Base-by-base conservation (phyloP, 53 echinoderm and acorn worm genomes). In the Stichopus horrens region DNA sequence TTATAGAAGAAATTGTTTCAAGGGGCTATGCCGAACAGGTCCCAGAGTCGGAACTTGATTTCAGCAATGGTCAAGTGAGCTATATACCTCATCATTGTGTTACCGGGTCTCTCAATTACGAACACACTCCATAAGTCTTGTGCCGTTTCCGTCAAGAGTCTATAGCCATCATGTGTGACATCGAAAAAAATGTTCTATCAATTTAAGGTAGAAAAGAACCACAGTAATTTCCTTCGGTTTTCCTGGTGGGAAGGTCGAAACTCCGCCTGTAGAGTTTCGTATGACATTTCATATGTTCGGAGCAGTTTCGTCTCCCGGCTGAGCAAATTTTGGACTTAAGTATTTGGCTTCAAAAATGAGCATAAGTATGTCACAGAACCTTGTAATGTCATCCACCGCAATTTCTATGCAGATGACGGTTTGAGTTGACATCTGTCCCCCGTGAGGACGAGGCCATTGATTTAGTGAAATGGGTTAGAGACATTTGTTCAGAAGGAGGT, bases 251-350 rank as follows among this genome's bases (percentile, higher is more conserved):
- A 82, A 66, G 55, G 37, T 20, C 93, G 91, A 60, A 53, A 93
- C 53, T 9, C 90, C 86, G 14, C 91, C 91, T 13, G 5, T 73
- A 58, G 88, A 78, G 5, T 93, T 88, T 77, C 16, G 95, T n/a
- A 93, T 95, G 95, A 85, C 83, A 78, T 93, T 93, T 18, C 95
- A 93, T 59, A 71, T 93, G 21, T 95, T 95, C 57, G 93, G 93
- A 6, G 95, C 91, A 10, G 88, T 88, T 8, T 92, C 90, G 88
- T 88, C 88, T 23, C 92, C 92, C 6, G 90, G 92, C 66, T 88
- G 88, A 54, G 80, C 76, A 71, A 94, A 60, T 75, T 86, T 92
- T 7, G 86, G 68, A 5, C 23, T 53, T 16, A 86, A 89, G 18
- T 89, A 89, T 7, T 75, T 11, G 8, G 92, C 77, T 23, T 23